Evolutionary conservation across 92 coral and sea anemone genomes (phyloP), one percentile per base, ranked within the genome.

Genomic region (Pocillopora grandis): DNA sequence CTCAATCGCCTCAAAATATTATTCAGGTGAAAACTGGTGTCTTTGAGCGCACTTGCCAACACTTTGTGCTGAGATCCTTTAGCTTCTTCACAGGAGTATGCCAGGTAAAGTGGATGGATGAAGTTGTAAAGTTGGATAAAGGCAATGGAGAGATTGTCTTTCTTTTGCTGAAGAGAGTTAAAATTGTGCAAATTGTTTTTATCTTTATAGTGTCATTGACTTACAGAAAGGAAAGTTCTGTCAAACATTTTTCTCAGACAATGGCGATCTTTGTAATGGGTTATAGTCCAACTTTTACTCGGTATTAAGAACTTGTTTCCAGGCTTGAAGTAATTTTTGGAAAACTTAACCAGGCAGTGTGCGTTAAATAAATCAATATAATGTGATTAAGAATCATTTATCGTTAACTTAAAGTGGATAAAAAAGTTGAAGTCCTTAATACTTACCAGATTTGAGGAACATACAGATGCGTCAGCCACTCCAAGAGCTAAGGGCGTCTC

Each of bases 91-190:
- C 49, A 20, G 4, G 79, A 72, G 52, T 31, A 72, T 17, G 79
- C 79, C 79, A 72, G 42, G 63, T 82, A 82, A 2, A 82, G 72
- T 72, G 86, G 79, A 82, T 27, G 72, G 74, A 37, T 21, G 63
- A 82, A 82, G 61, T 27, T 11, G 16, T 48, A 8, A 71, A 72
- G 61, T 62, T 23, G 31, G 18, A 42, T 62, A 31, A 61, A 82
- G 8, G 86, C 55, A 58, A 82, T 27, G 23, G 79, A 18, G 1
- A 82, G 79, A 5, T 82, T 72, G 72, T 82, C 63, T 73, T 72
- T 72, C 49, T 61, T 1, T 62, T 48, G 71, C 86, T 72, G 52
- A 72, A 62, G 58, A 33, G 37, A 58, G 13, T 11, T 10, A 14
- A 11, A 69, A 9, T 10, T 13, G 2, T 1, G 36, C 0, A 60